phyloP scores from a whole-genome alignment of 2,113 vertebrate species.

The Elachura formosa region DNA sequence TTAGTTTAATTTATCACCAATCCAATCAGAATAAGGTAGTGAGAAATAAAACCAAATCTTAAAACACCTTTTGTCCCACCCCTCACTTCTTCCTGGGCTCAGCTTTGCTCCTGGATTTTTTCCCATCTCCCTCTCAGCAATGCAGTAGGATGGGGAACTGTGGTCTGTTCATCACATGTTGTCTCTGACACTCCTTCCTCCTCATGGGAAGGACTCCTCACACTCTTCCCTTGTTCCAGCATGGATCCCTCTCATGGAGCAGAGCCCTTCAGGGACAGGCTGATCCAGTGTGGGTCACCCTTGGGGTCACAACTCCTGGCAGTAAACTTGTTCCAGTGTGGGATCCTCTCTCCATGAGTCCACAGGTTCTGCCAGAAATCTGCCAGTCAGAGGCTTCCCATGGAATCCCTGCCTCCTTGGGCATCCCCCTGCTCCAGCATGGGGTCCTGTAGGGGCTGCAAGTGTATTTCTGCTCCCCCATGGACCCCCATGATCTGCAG shows the following conservation, averaged over 20 bases:
- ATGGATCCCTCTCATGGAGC: background rate
- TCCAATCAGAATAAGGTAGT: background rate
- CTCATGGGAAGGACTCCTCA: background rate
- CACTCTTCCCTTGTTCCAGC: background rate
- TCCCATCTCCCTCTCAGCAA: background rate
- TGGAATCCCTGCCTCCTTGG: background rate
- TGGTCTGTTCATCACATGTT: fast-evolving
- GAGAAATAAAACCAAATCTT: background rate
- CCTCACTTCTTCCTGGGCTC: background rate
- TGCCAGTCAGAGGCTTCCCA: background rate
- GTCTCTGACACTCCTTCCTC: background rate
- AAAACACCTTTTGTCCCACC: background rate
- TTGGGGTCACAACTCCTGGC: background rate
- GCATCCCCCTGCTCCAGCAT: background rate
- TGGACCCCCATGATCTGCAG: background rate
- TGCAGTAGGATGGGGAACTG: background rate
- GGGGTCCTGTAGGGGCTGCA: background rate
- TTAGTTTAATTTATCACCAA: background rate
- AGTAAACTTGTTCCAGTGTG: background rate
- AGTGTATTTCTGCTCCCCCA: background rate
- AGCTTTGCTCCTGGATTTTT: background rate
- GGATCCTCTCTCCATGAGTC: background rate
- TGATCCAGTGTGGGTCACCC: background rate
- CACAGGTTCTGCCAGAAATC: background rate
- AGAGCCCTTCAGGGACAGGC: background rate